A percentile compares a stretch with the other conserved stretches of the same genome.
These are phyloP conservation scores for Okamejei kenojei DNA, from an alignment of 2,797 vertebrate species.

Conservation along the genomic window DNA sequence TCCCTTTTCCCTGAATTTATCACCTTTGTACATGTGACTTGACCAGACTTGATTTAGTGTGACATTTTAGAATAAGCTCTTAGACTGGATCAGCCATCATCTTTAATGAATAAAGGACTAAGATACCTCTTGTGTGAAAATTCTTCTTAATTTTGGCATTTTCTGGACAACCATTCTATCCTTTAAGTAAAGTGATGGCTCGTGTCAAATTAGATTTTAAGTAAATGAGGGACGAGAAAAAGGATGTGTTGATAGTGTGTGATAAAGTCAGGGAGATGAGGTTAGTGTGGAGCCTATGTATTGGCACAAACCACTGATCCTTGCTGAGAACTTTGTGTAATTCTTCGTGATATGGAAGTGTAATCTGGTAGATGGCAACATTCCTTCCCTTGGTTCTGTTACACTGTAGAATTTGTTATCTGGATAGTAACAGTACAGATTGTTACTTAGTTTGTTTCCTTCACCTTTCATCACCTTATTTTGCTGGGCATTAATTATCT, in stretches of 20 bases:
- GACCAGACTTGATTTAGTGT: background rate
- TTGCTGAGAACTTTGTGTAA: background rate
- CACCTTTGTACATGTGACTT: background rate
- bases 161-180: background rate
- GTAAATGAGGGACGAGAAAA: background rate
- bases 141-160: background rate
- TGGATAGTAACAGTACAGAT: background rate
- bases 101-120: too few relatives aligned
- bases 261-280: too few relatives aligned
- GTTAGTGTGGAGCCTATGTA: too few relatives aligned
- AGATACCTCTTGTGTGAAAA: background rate
- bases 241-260: background rate
- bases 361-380: background rate
- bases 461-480: background rate
- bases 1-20: background rate
- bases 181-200: background rate
- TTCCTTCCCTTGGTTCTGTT: background rate
- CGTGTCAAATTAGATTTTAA: background rate
- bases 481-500: background rate
- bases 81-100: background rate
- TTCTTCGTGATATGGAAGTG: background rate
- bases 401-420: background rate
- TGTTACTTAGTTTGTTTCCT: background rate
- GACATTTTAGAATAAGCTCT: too few relatives aligned
- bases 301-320: too few relatives aligned